Base-by-base conservation (phyloP, 2,797 vertebrate species). In the Amniataba percoides region DNA sequence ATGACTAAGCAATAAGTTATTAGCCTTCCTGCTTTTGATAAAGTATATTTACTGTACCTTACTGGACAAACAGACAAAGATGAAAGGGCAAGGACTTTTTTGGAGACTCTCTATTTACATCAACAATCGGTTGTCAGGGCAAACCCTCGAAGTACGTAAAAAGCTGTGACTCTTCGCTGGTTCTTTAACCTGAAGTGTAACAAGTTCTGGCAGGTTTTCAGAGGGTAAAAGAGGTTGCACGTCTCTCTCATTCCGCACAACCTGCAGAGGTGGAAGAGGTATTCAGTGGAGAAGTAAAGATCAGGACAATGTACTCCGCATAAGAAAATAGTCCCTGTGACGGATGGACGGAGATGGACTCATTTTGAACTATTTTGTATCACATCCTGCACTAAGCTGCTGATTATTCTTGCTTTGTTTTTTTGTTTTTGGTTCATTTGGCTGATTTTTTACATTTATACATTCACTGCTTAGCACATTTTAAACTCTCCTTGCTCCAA, bases 41-140 rank as follows among this genome's bases (percentile, higher is more conserved):
- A 46, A 13, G 13, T 49, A 12, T 13, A 3, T 36, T 61, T 61
- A 1, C 19, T 48, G 48, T 52, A 9, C 25, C 23, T 11, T n/a
- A n/a, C 48, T 11, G n/a, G 23, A 71, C 1, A 66, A 75, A 53
- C 19, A n/a, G 8, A n/a, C 23, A 43, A 27, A 21, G 9, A 45
- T 14, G 21, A 74, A 59, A 78, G 42, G 49, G 3, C 34, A 62
- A 81, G 74, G 61, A 52, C 49, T 36, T 61, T 9, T 25, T n/a
- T 14, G 15, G 8, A 3, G 21, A 42, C n/a, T 60, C 34, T 1
- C 18, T 36, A n/a, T 45, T n/a, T 67, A 36, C 43, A 34, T 4
- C 61, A 71, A 65, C 40, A 69, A 57, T 8, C 23, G 21, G 19
- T 74, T 52, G 31, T 59, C 12, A 27, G 4, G 40, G 25, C 11